These are phyloP conservation scores for Crocidura indochinensis DNA, from an alignment of 2,797 vertebrate species.

Conservation along the genomic window DNA sequence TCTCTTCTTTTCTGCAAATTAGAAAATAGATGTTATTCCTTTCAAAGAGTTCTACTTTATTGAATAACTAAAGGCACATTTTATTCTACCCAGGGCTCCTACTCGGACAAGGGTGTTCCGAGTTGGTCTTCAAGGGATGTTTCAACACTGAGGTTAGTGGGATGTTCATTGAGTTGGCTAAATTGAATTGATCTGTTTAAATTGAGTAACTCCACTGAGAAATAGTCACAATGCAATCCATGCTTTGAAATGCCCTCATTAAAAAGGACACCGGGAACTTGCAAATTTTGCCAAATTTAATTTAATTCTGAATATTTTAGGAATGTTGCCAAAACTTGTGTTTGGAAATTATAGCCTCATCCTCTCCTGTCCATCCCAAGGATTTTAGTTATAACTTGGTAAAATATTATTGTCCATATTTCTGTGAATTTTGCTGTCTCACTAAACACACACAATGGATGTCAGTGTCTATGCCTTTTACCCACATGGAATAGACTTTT, in stretches of 20 bases:
- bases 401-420: not conserved
- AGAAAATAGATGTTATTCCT: slow-evolving; percentile 39
- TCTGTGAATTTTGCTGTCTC: not conserved
- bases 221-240: slow-evolving; percentile 40
- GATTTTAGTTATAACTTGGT: slow-evolving; percentile 20
- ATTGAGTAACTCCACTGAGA: slow-evolving; percentile 48
- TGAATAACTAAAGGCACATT: slow-evolving; percentile 41
- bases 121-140: not conserved
- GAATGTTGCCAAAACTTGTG: slow-evolving; percentile 37
- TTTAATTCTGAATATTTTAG: slow-evolving; percentile 61
- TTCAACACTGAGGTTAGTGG: not conserved
- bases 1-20: slow-evolving; percentile 61
- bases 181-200: slow-evolving; percentile 44
- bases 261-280: slow-evolving; percentile 30
- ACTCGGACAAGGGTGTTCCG: not conserved
- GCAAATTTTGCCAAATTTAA: slow-evolving; percentile 57
- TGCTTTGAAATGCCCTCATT: slow-evolving; percentile 53
- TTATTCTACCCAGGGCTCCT: not conserved
- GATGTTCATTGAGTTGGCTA: not conserved
- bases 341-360: not conserved
- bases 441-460: not conserved
- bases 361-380: not conserved
- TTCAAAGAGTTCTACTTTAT: slow-evolving; percentile 46
- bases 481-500: not conserved
- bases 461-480: not conserved